Percentiles rank a stretch among this genome's conserved stretches.
Evolutionary conservation across 2,888 invertebrate species (phyloP).

Genomic region (Alviniconcha strummeri): DNA sequence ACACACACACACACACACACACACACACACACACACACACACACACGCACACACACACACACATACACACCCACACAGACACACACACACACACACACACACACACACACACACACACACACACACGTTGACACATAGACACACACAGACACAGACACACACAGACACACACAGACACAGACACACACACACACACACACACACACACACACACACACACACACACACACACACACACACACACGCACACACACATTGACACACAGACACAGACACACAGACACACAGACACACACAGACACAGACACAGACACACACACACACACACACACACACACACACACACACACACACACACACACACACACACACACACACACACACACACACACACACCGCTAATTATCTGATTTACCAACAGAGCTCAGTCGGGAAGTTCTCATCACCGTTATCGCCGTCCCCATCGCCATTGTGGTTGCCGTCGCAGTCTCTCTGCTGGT

Average conservation of each 20-base stretch:
- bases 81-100: no score
- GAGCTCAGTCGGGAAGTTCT: background rate
- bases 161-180: background rate
- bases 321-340: no score
- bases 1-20: background rate
- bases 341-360: background rate
- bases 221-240: no score
- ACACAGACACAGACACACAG: no score
- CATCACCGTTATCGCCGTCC: no score
- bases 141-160: background rate
- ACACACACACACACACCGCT: background rate
- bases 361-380: background rate
- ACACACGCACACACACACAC: background rate
- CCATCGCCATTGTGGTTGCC: no score
- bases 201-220: no score
- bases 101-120: no score
- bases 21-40: background rate
- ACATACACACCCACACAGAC: no score
- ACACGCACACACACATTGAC: no score
- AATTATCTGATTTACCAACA: background rate
- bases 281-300: background rate
- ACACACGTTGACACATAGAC: background rate
- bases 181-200: background rate
- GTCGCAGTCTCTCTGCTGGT: no score
- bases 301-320: background rate